Percentiles rank a stretch among this genome's conserved stretches.
phyloP scores from a whole-genome alignment of 2,113 vertebrate species.

The Lepus europaeus region DNA sequence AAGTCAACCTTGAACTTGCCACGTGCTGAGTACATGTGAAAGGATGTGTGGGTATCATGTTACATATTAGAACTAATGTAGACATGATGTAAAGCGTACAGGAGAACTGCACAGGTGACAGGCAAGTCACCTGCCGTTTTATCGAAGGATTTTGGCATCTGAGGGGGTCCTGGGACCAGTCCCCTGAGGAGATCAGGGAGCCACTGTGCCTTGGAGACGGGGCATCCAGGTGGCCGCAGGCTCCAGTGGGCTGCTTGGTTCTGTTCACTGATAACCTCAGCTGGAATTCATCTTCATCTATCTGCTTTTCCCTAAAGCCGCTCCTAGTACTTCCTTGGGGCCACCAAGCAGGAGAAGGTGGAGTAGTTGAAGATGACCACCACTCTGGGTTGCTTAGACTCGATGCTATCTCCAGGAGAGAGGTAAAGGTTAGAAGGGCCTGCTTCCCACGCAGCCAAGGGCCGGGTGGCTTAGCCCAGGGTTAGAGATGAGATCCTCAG shows the following conservation, averaged over 20 bases:
- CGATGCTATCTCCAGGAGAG: background rate
- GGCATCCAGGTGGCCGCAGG: conserved; percentile 54
- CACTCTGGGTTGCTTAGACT: background rate
- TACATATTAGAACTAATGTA: background rate
- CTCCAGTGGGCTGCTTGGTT: conserved; percentile 30
- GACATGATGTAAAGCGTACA: background rate
- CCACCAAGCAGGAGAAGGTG: background rate
- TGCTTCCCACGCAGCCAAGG: background rate
- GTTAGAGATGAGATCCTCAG: background rate
- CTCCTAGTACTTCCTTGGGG: conserved; percentile 15
- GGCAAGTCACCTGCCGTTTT: background rate
- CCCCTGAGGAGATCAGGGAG: background rate
- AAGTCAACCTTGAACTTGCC: background rate
- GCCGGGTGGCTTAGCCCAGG: background rate
- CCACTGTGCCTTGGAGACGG: conserved; percentile 45
- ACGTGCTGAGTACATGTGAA: no score
- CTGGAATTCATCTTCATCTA: conserved; percentile 76
- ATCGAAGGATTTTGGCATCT: background rate
- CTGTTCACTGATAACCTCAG: conserved; percentile 29
- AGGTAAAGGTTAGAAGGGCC: background rate
- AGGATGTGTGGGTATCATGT: background rate
- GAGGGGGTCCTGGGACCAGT: background rate
- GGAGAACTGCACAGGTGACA: background rate
- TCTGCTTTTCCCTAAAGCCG: conserved; percentile 47
- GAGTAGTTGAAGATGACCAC: background rate